These are phyloP conservation scores for Gymnarchus niloticus DNA, from an alignment of 2,113 vertebrate genomes.

Conservation along the genomic window DNA sequence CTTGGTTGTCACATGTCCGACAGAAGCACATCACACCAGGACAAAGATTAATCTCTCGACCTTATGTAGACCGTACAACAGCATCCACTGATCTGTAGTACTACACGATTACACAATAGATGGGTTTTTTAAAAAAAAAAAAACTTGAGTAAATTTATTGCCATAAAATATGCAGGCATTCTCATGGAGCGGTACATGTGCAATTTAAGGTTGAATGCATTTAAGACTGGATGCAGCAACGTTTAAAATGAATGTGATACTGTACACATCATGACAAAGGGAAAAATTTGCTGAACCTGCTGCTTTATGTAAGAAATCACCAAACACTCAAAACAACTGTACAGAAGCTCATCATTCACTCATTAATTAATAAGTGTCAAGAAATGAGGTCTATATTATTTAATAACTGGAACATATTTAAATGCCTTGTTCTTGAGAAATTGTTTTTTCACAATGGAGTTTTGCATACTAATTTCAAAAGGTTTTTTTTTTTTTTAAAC, in stretches of 20 bases:
- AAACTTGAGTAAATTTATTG: neutral
- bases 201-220: neutral
- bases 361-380: slow-evolving; percentile 7
- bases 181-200: neutral
- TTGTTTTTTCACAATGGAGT: neutral
- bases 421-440: neutral
- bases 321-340: neutral
- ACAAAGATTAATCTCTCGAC: neutral
- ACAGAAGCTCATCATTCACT: neutral
- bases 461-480: neutral
- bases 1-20: neutral
- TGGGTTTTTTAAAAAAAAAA: neutral
- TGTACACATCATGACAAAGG: neutral
- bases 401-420: neutral
- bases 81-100: too few relatives aligned
- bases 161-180: neutral
- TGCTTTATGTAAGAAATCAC: neutral
- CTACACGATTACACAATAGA: too few relatives aligned
- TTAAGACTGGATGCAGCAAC: neutral
- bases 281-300: neutral
- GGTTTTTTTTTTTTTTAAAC: neutral
- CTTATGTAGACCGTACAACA: too few relatives aligned
- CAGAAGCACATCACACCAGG: neutral
- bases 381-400: neutral
- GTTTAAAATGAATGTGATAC: neutral